A percentile compares a stretch with the other conserved stretches of the same genome.
Evolutionary conservation across 2,888 invertebrate genomes (phyloP).

Genomic region (Harpagoxenus sublaevis): DNA sequence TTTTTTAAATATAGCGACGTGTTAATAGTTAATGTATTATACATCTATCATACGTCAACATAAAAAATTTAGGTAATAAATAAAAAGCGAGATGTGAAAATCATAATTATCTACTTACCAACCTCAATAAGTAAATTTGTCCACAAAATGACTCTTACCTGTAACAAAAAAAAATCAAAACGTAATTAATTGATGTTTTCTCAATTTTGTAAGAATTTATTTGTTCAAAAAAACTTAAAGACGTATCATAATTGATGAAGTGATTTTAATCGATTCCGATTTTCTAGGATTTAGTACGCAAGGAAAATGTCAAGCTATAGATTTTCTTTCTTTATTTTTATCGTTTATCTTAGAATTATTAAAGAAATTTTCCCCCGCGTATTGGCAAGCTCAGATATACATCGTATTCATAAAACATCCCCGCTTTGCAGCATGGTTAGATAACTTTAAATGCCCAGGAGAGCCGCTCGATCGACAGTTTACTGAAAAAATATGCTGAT

Average conservation of each 20-base stretch:
- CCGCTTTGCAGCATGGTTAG: neutral
- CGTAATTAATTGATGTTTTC: neutral
- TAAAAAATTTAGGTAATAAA: slow-evolving; percentile 3
- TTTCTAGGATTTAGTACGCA: slow-evolving; percentile 55
- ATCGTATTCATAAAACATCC: neutral
- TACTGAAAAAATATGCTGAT: neutral
- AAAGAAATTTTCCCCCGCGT: slow-evolving; percentile 28
- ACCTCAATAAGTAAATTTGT: neutral
- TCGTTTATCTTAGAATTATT: slow-evolving; percentile 54
- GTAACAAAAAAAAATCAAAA: slow-evolving; percentile 44
- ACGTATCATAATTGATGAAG: neutral
- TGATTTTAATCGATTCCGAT: slow-evolving; percentile 50
- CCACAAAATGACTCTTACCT: slow-evolving; percentile 54
- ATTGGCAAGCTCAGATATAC: neutral
- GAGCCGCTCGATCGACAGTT: neutral
- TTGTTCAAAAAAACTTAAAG: neutral
- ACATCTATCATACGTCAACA: neutral
- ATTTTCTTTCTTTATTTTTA: slow-evolving; percentile 41
- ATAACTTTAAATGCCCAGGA: neutral
- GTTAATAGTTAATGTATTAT: neutral
- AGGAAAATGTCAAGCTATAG: neutral
- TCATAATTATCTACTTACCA: slow-evolving; percentile 35
- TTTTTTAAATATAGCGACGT: neutral
- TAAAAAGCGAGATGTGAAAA: neutral
- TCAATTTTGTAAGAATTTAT: slow-evolving; percentile 32